These are phyloP conservation scores for Perizoma affinitatum DNA, from an alignment of 2,888 invertebrate species.

Conservation along the genomic window DNA sequence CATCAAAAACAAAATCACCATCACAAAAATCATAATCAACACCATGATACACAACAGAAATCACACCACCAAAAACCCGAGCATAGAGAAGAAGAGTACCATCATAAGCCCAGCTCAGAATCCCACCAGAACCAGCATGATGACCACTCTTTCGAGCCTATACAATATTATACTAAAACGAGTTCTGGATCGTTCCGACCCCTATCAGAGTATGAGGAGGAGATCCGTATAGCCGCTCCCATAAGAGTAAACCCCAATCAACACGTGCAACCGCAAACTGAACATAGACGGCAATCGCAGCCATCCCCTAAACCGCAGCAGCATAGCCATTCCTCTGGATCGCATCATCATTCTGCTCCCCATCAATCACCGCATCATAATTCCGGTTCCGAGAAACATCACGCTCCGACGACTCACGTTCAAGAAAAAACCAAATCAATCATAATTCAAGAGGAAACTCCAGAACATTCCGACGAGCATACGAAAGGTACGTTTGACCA, in stretches of 20 bases:
- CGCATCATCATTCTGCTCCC: slow-evolving; percentile 28
- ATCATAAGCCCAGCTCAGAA: slow-evolving; percentile 26
- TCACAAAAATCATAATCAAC: slow-evolving; percentile 11
- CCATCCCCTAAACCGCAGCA: slow-evolving; percentile 35
- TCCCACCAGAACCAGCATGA: slow-evolving; percentile 35
- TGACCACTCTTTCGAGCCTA: slow-evolving; percentile 34
- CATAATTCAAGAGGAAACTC: slow-evolving; percentile 65
- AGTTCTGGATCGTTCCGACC: slow-evolving; percentile 46
- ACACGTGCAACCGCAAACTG: slow-evolving; percentile 47
- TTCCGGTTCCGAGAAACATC: slow-evolving; percentile 37
- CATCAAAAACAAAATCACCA: slow-evolving; percentile 10
- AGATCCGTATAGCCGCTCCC: slow-evolving; percentile 55
- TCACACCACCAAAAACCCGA: slow-evolving; percentile 37
- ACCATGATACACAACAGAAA: slow-evolving; percentile 32
- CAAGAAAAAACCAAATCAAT: slow-evolving; percentile 69
- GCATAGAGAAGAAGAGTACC: slow-evolving; percentile 38
- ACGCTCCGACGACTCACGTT: slow-evolving; percentile 48
- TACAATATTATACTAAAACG: slow-evolving; percentile 27
- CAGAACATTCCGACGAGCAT: slow-evolving; percentile 58
- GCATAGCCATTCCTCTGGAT: slow-evolving; percentile 23
- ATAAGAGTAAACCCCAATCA: slow-evolving; percentile 64
- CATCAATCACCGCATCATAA: slow-evolving; percentile 18
- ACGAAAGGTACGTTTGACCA: slow-evolving; percentile 59
- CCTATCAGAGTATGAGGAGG: slow-evolving; percentile 63
- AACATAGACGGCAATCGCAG: slow-evolving; percentile 36